Conservation (phyloP, 2,113 vertebrate genomes). For the Corvus cornix region DNA sequence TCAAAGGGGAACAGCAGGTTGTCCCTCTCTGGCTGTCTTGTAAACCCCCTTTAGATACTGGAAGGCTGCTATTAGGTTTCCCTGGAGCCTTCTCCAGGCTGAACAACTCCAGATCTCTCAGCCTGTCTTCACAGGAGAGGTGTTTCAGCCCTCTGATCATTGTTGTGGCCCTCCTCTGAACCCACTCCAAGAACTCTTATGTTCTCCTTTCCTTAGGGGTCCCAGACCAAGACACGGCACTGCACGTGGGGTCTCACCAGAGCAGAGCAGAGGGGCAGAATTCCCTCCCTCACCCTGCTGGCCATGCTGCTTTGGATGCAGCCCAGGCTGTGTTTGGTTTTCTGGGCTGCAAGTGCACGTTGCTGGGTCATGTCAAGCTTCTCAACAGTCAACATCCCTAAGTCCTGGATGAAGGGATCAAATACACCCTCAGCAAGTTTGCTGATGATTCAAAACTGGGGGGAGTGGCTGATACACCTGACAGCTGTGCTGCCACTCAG, state of each 20-base stretch:
- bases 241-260: background rate
- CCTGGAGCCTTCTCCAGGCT: background rate
- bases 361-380: too few species aligned
- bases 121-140: background rate
- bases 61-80: background rate
- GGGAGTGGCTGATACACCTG: background rate
- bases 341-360: background rate
- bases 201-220: background rate
- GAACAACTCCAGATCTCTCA: background rate
- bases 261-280: background rate
- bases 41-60: background rate
- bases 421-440: background rate
- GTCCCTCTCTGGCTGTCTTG: background rate
- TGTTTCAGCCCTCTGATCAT: background rate
- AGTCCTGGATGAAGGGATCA: background rate
- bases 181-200: background rate
- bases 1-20: background rate
- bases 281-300: background rate
- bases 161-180: background rate
- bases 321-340: too few species aligned
- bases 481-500: background rate
- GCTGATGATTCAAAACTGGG: background rate
- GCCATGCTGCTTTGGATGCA: background rate
- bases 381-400: background rate
- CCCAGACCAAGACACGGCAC: background rate